These are phyloP conservation scores for Archegozetes longisetosus DNA, from an alignment of 1,140 invertebrate genomes.

Conservation along the genomic window DNA sequence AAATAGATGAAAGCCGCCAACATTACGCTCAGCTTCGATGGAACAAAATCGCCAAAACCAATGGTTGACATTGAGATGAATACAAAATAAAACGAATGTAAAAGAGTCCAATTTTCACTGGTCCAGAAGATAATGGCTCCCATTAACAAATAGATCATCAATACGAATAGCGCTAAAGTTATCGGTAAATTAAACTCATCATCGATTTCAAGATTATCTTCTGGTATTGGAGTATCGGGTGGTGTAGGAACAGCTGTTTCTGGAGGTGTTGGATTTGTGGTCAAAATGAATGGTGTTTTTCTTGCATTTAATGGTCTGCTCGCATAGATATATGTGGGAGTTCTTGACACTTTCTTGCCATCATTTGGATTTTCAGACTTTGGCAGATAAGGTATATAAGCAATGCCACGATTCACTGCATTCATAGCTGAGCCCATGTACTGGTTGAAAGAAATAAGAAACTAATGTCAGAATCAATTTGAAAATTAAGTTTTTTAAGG, in stretches of 20 bases:
- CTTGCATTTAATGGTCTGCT: no score
- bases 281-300: background rate
- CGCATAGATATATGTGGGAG: no score
- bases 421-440: background rate
- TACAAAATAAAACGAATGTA: constrained; percentile 82
- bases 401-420: background rate
- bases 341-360: no score
- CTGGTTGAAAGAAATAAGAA: background rate
- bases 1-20: constrained; percentile 81
- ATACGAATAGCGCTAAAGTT: constrained; percentile 58
- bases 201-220: constrained; percentile 17
- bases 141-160: constrained; percentile 64
- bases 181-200: constrained; percentile 77
- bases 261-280: background rate
- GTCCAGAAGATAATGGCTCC: constrained; percentile 65
- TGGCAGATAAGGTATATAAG: background rate
- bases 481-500: background rate
- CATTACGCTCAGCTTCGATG: constrained; percentile 71
- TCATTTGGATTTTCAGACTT: background rate
- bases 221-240: constrained; percentile 9
- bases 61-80: constrained; percentile 90
- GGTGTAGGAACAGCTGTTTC: background rate
- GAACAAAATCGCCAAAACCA: constrained; percentile 78
- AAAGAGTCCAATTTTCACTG: constrained; percentile 61
- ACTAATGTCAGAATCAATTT: background rate